These are phyloP conservation scores for Aphrophora alni DNA, from an alignment of 2,888 invertebrate genomes.

Conservation along the genomic window DNA sequence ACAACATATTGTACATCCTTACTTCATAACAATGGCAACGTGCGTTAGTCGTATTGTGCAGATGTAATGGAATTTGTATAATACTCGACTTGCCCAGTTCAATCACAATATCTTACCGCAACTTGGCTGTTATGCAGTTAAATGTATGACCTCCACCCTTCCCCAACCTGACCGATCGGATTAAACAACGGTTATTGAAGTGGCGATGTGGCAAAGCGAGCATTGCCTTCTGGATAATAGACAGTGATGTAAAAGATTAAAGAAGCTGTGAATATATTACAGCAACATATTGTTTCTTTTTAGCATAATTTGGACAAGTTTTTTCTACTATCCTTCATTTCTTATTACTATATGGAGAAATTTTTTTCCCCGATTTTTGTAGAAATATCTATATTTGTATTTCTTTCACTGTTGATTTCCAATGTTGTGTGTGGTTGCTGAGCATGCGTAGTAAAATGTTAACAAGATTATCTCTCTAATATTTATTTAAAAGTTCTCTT, in stretches of 20 bases:
- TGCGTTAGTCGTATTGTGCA: background rate
- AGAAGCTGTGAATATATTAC: background rate
- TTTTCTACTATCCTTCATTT: too few relatives aligned
- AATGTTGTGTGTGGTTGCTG: too few relatives aligned
- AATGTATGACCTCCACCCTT: background rate
- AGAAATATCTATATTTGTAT: too few relatives aligned
- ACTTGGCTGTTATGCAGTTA: slow-evolving; percentile 2
- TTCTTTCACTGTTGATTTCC: too few relatives aligned
- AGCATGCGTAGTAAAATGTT: too few relatives aligned
- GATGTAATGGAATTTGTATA: background rate
- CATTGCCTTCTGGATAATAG: background rate
- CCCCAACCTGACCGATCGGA: background rate
- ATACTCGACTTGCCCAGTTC: background rate
- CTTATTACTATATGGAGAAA: too few relatives aligned
- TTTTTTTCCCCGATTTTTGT: too few relatives aligned
- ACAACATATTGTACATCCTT: too few relatives aligned
- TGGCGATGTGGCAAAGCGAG: background rate
- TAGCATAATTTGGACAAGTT: too few relatives aligned
- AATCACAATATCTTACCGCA: background rate
- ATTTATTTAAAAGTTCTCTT: too few relatives aligned
- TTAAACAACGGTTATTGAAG: background rate
- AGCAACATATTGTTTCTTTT: too few relatives aligned
- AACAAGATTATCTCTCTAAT: too few relatives aligned
- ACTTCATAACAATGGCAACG: background rate
- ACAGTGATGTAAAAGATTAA: background rate